Percentiles rank a stretch among this genome's conserved stretches.
Conservation (phyloP, 2,888 invertebrate species). For the Euproctis similis region DNA sequence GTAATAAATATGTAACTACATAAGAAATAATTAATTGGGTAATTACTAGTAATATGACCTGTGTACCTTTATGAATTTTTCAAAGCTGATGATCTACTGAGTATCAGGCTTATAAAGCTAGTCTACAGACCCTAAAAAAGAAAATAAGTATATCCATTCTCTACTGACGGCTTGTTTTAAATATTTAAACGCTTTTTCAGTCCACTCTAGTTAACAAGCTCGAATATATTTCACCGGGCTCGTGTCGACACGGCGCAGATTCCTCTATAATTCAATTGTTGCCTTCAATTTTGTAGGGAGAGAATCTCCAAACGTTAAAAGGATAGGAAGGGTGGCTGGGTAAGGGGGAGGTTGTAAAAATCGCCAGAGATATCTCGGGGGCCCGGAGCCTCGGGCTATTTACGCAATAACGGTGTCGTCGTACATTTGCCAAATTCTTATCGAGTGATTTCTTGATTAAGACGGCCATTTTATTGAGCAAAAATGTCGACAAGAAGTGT, state of each 20-base stretch:
- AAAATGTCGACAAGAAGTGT: too few species aligned
- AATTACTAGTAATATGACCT: too few species aligned
- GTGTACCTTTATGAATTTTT: too few species aligned
- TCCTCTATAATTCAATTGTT: conserved; percentile 50
- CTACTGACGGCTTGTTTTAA: too few species aligned
- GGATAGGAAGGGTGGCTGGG: conserved; percentile 44
- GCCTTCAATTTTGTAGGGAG: conserved; percentile 53
- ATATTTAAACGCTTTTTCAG: conserved; percentile 25
- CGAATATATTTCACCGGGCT: conserved; percentile 24
- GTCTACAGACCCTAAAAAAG: too few species aligned
- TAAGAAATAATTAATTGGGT: too few species aligned
- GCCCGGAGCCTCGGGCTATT: conserved; percentile 37
- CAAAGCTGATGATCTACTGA: too few species aligned
- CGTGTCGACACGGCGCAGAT: conserved; percentile 39
- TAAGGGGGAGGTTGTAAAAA: conserved; percentile 48
- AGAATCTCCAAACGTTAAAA: conserved; percentile 56
- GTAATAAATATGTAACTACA: too few species aligned
- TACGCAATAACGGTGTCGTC: conserved; percentile 38
- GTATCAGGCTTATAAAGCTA: too few species aligned
- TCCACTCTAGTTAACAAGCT: conserved; percentile 35
- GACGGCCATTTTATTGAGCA: too few species aligned
- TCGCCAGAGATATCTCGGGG: conserved; percentile 43
- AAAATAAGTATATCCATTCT: too few species aligned
- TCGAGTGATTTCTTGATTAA: background rate
- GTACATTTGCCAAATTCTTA: conserved; percentile 52